phyloP scores from a whole-genome alignment of 2,113 vertebrate genomes.

The Stegostoma tigrinum region DNA sequence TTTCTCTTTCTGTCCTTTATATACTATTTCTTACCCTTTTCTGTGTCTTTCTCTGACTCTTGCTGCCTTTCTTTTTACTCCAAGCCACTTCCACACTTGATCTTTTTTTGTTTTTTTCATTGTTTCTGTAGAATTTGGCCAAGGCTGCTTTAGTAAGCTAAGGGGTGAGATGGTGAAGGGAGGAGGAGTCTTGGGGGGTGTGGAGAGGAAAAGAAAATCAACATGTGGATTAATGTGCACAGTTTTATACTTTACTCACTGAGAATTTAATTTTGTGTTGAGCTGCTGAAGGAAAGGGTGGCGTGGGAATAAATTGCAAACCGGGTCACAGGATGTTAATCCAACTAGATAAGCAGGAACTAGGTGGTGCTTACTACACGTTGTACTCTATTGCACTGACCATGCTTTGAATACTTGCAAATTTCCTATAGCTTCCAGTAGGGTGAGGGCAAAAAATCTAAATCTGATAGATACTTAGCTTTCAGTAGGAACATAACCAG shows the following conservation, averaged over 20 bases:
- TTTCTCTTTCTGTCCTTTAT: background rate
- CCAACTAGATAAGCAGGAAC: conserved; percentile 29
- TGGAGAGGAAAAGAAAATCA: background rate
- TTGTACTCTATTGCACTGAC: background rate
- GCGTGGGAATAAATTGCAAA: conserved; percentile 36
- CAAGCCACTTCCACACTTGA: background rate
- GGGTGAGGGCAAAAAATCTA: background rate
- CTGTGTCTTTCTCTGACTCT: background rate
- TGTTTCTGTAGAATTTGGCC: background rate
- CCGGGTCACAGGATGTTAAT: conserved; percentile 22
- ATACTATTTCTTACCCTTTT: background rate
- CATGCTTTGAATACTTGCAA: background rate
- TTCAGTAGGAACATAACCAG: background rate
- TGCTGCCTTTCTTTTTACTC: too few relatives aligned
- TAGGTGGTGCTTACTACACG: conserved; percentile 27
- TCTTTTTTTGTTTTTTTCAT: too few relatives aligned
- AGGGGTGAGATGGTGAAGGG: background rate
- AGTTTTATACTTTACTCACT: background rate
- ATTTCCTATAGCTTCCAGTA: background rate
- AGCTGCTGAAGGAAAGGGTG: conserved; percentile 19
- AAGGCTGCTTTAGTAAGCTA: background rate
- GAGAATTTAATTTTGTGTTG: background rate
- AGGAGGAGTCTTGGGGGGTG: background rate
- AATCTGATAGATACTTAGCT: background rate
- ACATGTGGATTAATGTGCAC: background rate